Evolutionary conservation across 2,113 vertebrate species (phyloP).

Genomic region (Tapirus terrestris): DNA sequence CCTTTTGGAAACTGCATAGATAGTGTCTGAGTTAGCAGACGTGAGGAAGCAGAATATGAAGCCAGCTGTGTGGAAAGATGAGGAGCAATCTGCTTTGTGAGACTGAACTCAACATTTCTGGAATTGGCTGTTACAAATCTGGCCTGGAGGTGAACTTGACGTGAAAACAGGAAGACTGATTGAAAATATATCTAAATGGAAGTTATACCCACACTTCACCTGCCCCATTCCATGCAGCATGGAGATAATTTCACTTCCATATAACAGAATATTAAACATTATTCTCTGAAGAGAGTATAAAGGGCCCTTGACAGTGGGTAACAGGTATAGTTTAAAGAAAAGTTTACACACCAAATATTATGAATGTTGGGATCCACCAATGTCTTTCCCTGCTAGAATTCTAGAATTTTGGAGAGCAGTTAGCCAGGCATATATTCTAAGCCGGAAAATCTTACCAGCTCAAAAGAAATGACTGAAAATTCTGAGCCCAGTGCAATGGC

Average conservation of each 20-base stretch:
- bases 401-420: background rate
- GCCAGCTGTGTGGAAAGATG: background rate
- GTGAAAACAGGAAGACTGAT: background rate
- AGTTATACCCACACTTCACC: background rate
- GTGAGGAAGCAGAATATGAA: background rate
- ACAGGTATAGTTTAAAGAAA: background rate
- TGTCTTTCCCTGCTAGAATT: background rate
- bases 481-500: background rate
- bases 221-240: background rate
- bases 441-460: background rate
- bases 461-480: background rate
- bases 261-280: background rate
- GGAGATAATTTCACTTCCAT: background rate
- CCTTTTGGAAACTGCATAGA: background rate
- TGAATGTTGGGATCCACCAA: background rate
- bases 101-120: background rate
- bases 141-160: background rate
- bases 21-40: background rate
- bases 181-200: background rate
- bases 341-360: background rate
- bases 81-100: background rate
- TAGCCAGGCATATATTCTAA: background rate
- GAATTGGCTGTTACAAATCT: background rate
- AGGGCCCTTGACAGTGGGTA: background rate
- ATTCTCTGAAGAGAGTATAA: background rate